Conservation (phyloP, 2,888 invertebrate genomes). For the Pherbina coryleti region DNA sequence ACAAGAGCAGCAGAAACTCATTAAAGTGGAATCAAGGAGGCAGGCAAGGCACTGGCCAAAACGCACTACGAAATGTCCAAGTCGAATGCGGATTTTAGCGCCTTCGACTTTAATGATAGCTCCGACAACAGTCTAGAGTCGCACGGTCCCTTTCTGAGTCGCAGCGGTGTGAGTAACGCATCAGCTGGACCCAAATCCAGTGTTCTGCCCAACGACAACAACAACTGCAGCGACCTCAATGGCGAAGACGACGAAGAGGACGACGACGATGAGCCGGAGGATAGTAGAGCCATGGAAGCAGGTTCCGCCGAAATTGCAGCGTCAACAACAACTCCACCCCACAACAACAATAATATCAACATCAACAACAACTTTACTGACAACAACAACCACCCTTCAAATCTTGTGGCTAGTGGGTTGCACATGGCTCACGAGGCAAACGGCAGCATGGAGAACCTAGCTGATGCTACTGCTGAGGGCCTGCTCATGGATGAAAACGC, state of each 20-base stretch:
- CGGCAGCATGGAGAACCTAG: constrained; percentile 36
- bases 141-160: constrained; percentile 65
- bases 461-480: constrained; percentile 47
- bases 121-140: constrained; percentile 67
- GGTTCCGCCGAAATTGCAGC: constrained; percentile 19
- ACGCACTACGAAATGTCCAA: constrained; percentile 56
- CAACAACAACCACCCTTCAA: background rate
- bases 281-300: constrained; percentile 45
- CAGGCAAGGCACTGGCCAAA: background rate
- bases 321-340: constrained; percentile 9
- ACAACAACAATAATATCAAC: background rate
- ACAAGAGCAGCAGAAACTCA: background rate
- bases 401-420: constrained; percentile 41
- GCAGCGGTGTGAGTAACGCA: constrained; percentile 55
- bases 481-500: constrained; percentile 46
- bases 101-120: constrained; percentile 68
- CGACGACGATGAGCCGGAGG: constrained; percentile 32
- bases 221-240: constrained; percentile 42
- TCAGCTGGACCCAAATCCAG: constrained; percentile 32
- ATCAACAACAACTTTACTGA: constrained; percentile 43
- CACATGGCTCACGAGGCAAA: constrained; percentile 39
- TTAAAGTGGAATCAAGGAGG: background rate
- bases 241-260: constrained; percentile 49
- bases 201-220: constrained; percentile 47
- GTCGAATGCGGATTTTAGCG: constrained; percentile 66